Evolutionary conservation across 2,888 invertebrate genomes (phyloP), one percentile per base, ranked within the genome.

Genomic region (Baronia brevicornis): DNA sequence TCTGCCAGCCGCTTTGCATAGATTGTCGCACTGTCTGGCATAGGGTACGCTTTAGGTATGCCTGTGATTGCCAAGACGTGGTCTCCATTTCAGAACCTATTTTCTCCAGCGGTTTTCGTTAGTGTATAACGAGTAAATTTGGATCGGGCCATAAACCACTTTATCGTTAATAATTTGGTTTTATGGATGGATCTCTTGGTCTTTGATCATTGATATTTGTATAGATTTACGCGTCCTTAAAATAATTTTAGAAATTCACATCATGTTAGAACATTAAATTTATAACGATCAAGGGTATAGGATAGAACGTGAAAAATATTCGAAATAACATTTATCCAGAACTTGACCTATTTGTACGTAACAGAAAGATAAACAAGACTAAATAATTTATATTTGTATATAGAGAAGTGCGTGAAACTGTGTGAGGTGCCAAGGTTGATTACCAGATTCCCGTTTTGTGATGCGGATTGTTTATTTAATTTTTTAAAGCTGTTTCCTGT

Each of bases 401-500:
- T 37, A 41, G 32, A 39, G 24, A 36, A 38, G 40, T 29, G 32
- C 22, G 39, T 42, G 39, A 41, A 43, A 39, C 41, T 38, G 28
- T 19, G 41, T 34, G 39, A 44, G 38, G 41, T 44, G 41, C 46
- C 54, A 55, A 56, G 53, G 55, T 42, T 47, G 40, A 37, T 44
- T 36, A 39, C 39, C 46, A 47, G 48, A 52, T 52, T 49, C 44
- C 43, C 43, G 41, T 52, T n/a, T 54, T 52, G 50, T 38, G 46
- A 46, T 37, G 25, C 33, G 37, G 33, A 32, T 33, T 47, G 58
- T 56, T 58, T 54, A 54, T 60, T 55, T 54, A 49, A 51, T 55
- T 51, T 51, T 44, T 45, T 39, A 41, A 40, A 43, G 39, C 39
- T 43, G 37, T 49, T 60, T 60, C 58, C 58, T 56, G 57, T 54